Evolutionary conservation across 2,113 vertebrate species (phyloP).

Genomic region (Heptranchias perlo): DNA sequence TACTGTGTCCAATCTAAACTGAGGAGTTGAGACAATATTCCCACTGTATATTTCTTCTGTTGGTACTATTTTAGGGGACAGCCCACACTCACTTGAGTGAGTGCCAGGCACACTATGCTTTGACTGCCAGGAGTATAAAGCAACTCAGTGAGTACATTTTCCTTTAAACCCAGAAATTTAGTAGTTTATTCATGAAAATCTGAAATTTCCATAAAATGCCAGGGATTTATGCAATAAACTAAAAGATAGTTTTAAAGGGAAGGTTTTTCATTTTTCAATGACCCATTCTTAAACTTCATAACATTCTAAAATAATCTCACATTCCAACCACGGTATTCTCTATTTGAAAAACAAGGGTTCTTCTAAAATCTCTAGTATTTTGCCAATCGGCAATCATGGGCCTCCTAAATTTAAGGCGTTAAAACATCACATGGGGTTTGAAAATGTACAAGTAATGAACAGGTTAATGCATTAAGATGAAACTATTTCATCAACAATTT

Average conservation of each 20-base stretch:
- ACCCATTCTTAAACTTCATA: not conserved
- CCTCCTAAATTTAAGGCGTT: not conserved
- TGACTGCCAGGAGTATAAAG: not conserved
- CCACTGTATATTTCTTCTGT: not conserved
- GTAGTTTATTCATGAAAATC: not conserved
- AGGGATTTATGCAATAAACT: not conserved
- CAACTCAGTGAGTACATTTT: not conserved
- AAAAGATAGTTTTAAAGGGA: not conserved
- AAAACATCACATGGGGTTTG: not conserved
- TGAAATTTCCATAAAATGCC: not conserved
- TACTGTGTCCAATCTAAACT: conserved; percentile 2
- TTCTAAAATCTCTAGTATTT: not conserved
- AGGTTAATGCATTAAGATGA: not conserved
- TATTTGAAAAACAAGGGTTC: not conserved
- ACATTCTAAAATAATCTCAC: not conserved
- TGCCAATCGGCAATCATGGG: not conserved
- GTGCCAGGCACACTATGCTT: not conserved
- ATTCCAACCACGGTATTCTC: not conserved
- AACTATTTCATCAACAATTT: not conserved
- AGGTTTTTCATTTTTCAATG: not conserved
- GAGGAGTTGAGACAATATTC: not conserved
- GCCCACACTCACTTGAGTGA: not conserved
- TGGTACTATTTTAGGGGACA: conserved; percentile 27
- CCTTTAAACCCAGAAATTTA: not conserved
- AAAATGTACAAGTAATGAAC: not conserved